A percentile compares a stretch with the other conserved stretches of the same genome.
These are phyloP conservation scores for Haliclystus octoradiatus DNA, from an alignment of 30 jellyfish, hydroid and myxozoan species.

Conservation along the genomic window DNA sequence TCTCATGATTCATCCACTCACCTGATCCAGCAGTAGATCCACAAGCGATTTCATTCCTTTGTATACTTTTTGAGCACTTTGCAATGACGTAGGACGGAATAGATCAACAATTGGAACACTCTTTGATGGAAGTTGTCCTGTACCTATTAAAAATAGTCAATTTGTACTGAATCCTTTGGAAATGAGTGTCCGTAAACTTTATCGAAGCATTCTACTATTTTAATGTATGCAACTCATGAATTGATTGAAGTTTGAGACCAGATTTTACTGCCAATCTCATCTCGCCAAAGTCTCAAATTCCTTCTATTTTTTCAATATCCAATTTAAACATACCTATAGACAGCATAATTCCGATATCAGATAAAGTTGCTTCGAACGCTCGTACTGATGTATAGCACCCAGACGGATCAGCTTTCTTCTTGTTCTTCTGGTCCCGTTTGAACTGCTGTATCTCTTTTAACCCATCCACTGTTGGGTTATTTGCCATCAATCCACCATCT, in stretches of 20 bases:
- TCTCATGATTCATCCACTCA: too few species aligned
- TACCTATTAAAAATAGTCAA: too few species aligned
- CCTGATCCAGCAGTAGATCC: conserved; percentile 91
- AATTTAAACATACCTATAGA: not conserved
- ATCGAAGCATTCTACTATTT: too few species aligned
- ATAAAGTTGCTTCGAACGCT: not conserved
- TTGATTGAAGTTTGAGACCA: too few species aligned
- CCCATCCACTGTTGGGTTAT: conserved; percentile 92
- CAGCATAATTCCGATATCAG: not conserved
- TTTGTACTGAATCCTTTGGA: too few species aligned
- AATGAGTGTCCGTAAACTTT: too few species aligned
- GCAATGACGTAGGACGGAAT: conserved; percentile 78
- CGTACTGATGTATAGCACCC: not conserved
- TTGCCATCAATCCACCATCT: conserved; percentile 96
- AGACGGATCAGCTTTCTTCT: not conserved
- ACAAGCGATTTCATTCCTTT: conserved; percentile 60
- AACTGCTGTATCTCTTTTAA: conserved; percentile 64
- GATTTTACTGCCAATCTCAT: too few species aligned
- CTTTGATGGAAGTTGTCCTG: conserved; percentile 77
- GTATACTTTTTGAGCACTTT: conserved; percentile 69
- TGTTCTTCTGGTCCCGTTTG: conserved; percentile 14
- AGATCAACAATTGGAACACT: conserved; percentile 55
- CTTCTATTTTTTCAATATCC: too few species aligned
- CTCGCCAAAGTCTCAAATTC: too few species aligned
- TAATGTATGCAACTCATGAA: too few species aligned